Percentiles rank a stretch among this genome's conserved stretches.
Evolutionary conservation across 2,113 vertebrate species (phyloP).

Genomic region (Cacatua alba): DNA sequence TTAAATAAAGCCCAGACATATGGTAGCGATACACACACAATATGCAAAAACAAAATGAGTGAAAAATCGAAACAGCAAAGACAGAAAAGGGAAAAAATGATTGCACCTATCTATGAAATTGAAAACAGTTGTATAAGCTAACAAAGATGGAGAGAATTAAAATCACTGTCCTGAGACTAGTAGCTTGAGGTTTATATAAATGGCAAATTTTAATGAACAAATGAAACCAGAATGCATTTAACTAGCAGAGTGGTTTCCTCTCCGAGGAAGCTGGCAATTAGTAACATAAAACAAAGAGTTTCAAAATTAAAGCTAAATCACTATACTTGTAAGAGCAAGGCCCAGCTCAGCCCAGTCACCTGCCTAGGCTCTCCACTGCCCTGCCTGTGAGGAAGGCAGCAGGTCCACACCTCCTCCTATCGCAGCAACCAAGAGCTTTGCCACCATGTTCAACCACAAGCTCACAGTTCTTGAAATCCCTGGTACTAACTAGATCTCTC

Average conservation of each 20-base stretch:
- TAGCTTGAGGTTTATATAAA: not conserved
- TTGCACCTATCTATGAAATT: not conserved
- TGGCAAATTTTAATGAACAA: not conserved
- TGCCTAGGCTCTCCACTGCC: not conserved
- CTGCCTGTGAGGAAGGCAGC: not conserved
- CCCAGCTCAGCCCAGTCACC: not conserved
- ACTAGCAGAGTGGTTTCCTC: not conserved
- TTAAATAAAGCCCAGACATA: slow-evolving; percentile 33
- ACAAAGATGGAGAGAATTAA: not conserved
- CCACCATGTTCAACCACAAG: not conserved
- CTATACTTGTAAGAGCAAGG: not conserved
- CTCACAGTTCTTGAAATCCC: not conserved
- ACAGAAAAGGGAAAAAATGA: not conserved
- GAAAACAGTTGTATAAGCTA: not conserved
- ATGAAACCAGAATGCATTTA: not conserved
- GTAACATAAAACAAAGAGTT: not conserved
- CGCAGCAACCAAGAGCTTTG: not conserved
- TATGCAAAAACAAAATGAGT: not conserved
- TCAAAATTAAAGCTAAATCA: not conserved
- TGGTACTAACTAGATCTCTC: not conserved
- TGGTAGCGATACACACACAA: not conserved
- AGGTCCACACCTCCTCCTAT: not conserved
- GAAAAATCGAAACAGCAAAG: not conserved
- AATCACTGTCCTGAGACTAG: not conserved
- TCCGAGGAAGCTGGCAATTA: not conserved